Percentiles rank a stretch among this genome's conserved stretches.
Conservation (phyloP, 1,140 invertebrate species). For the Tenebrio molitor region DNA sequence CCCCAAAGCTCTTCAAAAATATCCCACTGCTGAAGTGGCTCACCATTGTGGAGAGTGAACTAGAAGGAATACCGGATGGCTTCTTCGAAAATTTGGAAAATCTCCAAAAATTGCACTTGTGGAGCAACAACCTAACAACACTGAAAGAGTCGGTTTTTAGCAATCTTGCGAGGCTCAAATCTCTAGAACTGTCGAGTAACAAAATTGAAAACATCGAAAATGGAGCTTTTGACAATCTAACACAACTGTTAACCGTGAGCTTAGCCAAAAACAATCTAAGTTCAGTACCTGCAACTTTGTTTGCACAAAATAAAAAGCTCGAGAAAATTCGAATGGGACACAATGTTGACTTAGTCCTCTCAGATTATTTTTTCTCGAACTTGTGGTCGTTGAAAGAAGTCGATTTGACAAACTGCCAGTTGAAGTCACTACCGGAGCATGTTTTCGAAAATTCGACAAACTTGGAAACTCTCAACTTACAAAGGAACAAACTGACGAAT, state of each 20-base stretch:
- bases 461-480: neutral
- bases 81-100: slow-evolving; percentile 25
- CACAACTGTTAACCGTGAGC: slow-evolving; percentile 11
- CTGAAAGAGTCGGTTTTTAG: slow-evolving; percentile 7
- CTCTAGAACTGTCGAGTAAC: slow-evolving; percentile 14
- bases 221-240: slow-evolving; percentile 3
- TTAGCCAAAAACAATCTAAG: slow-evolving; percentile 14
- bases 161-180: slow-evolving; percentile 3
- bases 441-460: slow-evolving; percentile 2
- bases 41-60: neutral
- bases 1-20: neutral
- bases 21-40: neutral
- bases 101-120: neutral
- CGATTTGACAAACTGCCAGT: slow-evolving; percentile 26
- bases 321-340: neutral
- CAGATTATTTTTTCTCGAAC: slow-evolving; percentile 22
- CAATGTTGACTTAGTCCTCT: slow-evolving; percentile 18
- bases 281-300: slow-evolving; percentile 9
- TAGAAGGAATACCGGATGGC: slow-evolving; percentile 1
- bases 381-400: slow-evolving; percentile 15
- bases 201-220: slow-evolving; percentile 10
- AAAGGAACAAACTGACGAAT: neutral
- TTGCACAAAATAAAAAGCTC: slow-evolving; percentile 15
- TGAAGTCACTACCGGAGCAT: slow-evolving; percentile 11
- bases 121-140: slow-evolving; percentile 16